These are phyloP conservation scores for Apostichopus californicus DNA, from an alignment of 35 echinoderm and acorn worm genomes.

Conservation along the genomic window DNA sequence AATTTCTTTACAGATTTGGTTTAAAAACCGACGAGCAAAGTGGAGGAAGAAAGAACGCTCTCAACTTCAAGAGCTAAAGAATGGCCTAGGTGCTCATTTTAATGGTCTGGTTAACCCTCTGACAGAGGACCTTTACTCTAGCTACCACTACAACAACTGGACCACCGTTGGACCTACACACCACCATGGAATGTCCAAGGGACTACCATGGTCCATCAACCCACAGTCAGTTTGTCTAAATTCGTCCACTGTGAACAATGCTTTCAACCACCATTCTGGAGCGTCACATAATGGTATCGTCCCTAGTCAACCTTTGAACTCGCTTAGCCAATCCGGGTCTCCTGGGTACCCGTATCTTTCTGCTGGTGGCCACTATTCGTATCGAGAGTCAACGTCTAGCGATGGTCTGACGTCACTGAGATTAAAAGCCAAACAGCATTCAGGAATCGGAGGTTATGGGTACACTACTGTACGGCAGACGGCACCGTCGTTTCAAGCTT, in stretches of 20 bases:
- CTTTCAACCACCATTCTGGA: constrained; percentile 12
- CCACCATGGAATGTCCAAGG: constrained; percentile 68
- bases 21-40: constrained; percentile 96
- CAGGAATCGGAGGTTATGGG: constrained; percentile 7
- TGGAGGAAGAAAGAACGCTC: constrained; percentile 96
- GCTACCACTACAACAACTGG: constrained; percentile 97
- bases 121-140: constrained; percentile 79
- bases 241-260: constrained; percentile 61
- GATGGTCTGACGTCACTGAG: constrained; percentile 63
- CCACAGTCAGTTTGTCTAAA: constrained; percentile 88
- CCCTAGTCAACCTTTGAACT: constrained; percentile 20
- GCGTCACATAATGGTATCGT: not conserved
- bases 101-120: constrained; percentile 80
- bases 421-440: constrained; percentile 71
- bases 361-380: not conserved
- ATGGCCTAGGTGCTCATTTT: constrained; percentile 84
- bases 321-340: not conserved
- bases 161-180: constrained; percentile 50
- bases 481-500: constrained; percentile 12
- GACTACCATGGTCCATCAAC: constrained; percentile 85
- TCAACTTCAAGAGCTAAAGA: constrained; percentile 95
- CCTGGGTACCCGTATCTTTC: not conserved
- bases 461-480: not conserved
- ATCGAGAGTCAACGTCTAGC: not conserved
- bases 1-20: constrained; percentile 78